Base-by-base conservation (phyloP, 2,113 vertebrate species). In the Xiphophorus hellerii region DNA sequence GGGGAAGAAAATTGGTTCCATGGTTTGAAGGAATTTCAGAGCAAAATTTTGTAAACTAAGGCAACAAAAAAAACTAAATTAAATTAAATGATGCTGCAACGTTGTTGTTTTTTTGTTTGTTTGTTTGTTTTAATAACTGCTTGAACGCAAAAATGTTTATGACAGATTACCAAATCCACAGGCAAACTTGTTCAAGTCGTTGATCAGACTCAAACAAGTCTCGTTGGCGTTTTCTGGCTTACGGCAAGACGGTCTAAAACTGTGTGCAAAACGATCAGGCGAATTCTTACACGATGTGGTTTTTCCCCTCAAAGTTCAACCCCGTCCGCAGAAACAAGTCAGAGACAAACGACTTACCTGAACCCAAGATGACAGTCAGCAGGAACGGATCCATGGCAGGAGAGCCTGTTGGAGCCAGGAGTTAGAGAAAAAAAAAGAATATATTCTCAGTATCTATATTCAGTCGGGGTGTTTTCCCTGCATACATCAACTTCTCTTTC, bases 361-460 rank as follows among this genome's bases (percentile, higher is more conserved):
- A 74, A 27, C 66, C 62, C 37, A 90, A 11, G 0, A 89, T 81
- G 37, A 76, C 66, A 22, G 60, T 87, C 27, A 86, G 48, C 27
- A 80, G 28, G 44, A 84, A 74, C 0, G 58, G 39, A 3, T 61
- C 51, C 86, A 85, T 88, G 0, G 25, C 37, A 31, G 22, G 2
- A 17, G 0, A 37, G 14, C n/a, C 13, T 42, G n/a, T n/a, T 1
- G 0, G 20, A 15, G 17, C 1, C 51, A 25, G 51, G 25, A 54
- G 51, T 9, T 8, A 54, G 51, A 33, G 1, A 33, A 33, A 33
- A 9, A 35, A 35, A 8, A 54, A 2, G 17, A 29, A 12, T 13
- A 4, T 11, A 33, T 0, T n/a, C 27, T 39, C 33, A 37, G 9
- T 42, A 48, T 22, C 10, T 29, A 1, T 31, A 20, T 25, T 37